A percentile compares a stretch with the other conserved stretches of the same genome.
These are phyloP conservation scores for Hyposoter didymator DNA, from an alignment of 2,888 invertebrate genomes.

Conservation along the genomic window DNA sequence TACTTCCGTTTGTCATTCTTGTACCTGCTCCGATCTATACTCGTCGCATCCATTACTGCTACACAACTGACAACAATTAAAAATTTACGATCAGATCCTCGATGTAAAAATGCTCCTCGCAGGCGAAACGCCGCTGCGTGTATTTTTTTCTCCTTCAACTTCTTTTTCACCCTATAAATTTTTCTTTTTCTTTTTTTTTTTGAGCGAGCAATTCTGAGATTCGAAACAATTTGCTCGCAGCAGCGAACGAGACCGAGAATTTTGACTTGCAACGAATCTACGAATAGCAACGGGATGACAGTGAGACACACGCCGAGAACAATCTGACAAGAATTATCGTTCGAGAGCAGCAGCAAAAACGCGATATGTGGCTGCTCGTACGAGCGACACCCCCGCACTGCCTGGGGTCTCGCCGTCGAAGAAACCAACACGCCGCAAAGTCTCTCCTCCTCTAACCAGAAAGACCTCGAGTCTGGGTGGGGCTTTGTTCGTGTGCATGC, in stretches of 20 bases:
- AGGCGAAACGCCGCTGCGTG: neutral
- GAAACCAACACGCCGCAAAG: constrained; percentile 65
- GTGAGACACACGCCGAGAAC: neutral
- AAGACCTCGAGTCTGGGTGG: constrained; percentile 55
- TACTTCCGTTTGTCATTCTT: constrained; percentile 65
- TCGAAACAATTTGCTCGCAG: neutral
- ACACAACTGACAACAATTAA: constrained; percentile 4
- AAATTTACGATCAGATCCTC: neutral
- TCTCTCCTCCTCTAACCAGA: constrained; percentile 56
- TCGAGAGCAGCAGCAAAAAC: constrained; percentile 43
- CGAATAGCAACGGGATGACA: neutral
- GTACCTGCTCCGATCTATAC: constrained; percentile 6
- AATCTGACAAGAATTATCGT: constrained; percentile 3
- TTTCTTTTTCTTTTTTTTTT: neutral
- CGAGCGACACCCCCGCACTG: constrained; percentile 76
- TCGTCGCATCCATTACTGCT: neutral
- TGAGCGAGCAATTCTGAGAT: neutral
- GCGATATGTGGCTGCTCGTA: constrained; percentile 67
- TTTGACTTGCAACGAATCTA: neutral
- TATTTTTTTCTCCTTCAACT: neutral
- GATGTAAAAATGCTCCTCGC: neutral
- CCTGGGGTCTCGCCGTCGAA: constrained; percentile 53
- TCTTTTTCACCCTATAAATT: neutral
- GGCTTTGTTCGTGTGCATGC: constrained; percentile 14
- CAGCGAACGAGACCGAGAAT: neutral